Evolutionary conservation across 2,888 invertebrate species (phyloP).

Genomic region (Uropetala carovei): DNA sequence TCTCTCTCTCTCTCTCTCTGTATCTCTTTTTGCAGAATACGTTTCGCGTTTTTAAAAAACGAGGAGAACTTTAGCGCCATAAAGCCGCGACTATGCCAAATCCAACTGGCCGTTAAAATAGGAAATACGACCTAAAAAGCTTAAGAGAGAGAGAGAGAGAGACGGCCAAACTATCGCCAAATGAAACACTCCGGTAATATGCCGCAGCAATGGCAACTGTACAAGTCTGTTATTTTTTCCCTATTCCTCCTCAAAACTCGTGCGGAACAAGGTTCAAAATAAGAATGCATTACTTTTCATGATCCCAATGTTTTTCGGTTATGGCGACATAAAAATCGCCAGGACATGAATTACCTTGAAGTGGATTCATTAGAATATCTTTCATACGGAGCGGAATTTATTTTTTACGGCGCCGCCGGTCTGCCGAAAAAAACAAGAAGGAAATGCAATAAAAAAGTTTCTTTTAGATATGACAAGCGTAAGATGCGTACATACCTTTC

Average conservation of each 20-base stretch:
- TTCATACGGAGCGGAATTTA: background rate
- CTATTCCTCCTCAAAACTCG: background rate
- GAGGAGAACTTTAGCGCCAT: background rate
- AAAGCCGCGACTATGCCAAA: constrained; percentile 15
- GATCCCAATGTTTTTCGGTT: background rate
- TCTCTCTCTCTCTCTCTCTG: no score
- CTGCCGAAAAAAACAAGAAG: background rate
- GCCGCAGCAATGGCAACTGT: background rate
- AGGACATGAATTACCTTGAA: background rate
- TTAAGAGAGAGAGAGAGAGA: background rate
- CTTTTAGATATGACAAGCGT: background rate
- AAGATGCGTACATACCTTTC: background rate
- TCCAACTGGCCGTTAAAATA: constrained; percentile 24
- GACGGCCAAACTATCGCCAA: background rate
- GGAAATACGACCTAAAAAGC: constrained; percentile 12
- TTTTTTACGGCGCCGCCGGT: background rate
- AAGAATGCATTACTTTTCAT: background rate
- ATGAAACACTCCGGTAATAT: constrained; percentile 13
- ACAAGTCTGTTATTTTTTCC: background rate
- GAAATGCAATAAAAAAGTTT: background rate
- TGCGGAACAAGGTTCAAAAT: background rate
- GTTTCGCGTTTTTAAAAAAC: no score
- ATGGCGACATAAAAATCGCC: background rate
- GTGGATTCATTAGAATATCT: background rate
- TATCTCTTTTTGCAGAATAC: no score